Conservation (phyloP, 92 coral and sea anemone genomes). For the Siderastrea radians region DNA sequence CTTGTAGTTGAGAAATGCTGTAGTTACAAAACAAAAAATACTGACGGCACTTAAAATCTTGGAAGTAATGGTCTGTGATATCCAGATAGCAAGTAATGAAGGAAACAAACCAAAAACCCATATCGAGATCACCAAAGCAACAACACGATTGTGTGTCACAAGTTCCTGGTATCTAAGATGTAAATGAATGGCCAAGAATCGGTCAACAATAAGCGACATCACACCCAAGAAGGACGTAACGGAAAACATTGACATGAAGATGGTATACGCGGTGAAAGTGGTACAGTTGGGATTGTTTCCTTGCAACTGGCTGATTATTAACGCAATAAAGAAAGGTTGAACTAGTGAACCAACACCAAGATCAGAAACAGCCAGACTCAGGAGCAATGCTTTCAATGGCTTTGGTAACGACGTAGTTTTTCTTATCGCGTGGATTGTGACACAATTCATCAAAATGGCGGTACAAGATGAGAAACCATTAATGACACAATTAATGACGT, state of each 20-base stretch:
- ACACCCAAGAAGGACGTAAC: neutral
- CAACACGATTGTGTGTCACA: no score
- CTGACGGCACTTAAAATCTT: neutral
- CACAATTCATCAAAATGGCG: neutral
- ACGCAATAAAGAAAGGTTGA: no score
- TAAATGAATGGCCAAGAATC: neutral
- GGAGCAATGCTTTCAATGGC: neutral
- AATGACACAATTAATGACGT: neutral
- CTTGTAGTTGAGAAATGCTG: no score
- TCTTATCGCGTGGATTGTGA: slow-evolving; percentile 4
- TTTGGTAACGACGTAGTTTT: slow-evolving; percentile 6
- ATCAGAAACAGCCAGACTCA: no score
- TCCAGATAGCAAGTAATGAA: neutral
- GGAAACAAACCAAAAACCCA: neutral
- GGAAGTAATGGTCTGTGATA: neutral
- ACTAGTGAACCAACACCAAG: no score
- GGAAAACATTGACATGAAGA: no score
- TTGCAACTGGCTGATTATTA: no score
- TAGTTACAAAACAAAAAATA: neutral
- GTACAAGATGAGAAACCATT: slow-evolving; percentile 1
- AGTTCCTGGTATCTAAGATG: neutral
- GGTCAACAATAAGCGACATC: neutral
- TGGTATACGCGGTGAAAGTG: no score
- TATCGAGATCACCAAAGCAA: neutral
- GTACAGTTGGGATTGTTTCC: no score